Percentiles rank a stretch among this genome's conserved stretches.
These are phyloP conservation scores for Gymnosoma rotundatum DNA, from an alignment of 2,888 invertebrate species.

Conservation along the genomic window DNA sequence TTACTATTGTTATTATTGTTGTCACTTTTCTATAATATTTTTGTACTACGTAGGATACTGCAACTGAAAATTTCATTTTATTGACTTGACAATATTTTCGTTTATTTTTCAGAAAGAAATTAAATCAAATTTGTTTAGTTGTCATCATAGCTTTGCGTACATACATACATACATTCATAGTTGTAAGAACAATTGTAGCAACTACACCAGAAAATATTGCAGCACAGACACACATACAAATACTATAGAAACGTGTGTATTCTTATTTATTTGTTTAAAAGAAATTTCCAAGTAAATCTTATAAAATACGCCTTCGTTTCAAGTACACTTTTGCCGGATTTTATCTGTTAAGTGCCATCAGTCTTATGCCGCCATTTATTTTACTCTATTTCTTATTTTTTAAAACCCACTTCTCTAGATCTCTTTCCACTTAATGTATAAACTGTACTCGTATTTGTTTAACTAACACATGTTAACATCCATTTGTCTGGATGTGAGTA, in stretches of 20 bases:
- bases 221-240: background rate
- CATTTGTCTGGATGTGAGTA: background rate
- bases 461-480: background rate
- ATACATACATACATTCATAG: background rate
- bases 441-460: constrained; percentile 13
- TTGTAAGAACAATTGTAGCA: constrained; percentile 12
- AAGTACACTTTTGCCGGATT: constrained; percentile 69
- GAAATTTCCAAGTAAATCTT: constrained; percentile 66
- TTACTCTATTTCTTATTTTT: constrained; percentile 12
- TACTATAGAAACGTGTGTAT: background rate
- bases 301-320: constrained; percentile 60
- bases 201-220: background rate
- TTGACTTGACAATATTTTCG: constrained; percentile 53
- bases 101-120: constrained; percentile 10
- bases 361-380: constrained; percentile 70
- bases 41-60: background rate
- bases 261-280: constrained; percentile 27
- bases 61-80: constrained; percentile 52
- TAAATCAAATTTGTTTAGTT: constrained; percentile 37
- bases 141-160: background rate
- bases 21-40: constrained; percentile 2
- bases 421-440: constrained; percentile 23
- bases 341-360: constrained; percentile 79
- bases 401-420: constrained; percentile 28
- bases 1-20: constrained; percentile 11